Evolutionary conservation across 2,888 invertebrate species (phyloP), one percentile per base, ranked within the genome.

Genomic region (Bursaphelenchus okinawaensis): DNA sequence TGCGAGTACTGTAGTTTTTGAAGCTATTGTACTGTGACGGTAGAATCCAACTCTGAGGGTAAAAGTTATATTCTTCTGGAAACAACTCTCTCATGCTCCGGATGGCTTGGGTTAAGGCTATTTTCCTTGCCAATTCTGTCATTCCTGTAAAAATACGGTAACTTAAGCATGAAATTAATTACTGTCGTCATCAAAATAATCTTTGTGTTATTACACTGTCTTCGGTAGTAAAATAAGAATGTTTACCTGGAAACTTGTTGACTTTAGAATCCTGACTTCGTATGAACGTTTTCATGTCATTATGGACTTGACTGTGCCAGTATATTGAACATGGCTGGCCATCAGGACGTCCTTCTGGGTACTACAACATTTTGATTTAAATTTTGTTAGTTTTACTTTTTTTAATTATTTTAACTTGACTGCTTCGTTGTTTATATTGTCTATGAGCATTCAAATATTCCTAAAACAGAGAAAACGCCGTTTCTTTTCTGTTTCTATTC

Each of bases 161-260:
- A 26, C 50, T 26, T 8, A 63, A 6, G 56, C 52, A 16, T 1
- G 27, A 68, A 60, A 19, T 22, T 26, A n/a, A n/a, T 19, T 20
- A 60, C 12, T 54, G 9, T 16, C 58, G 23, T 27, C 12, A 16
- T 40, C 40, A 16, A 40, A 40, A 16, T 40, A 9, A 19, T 27
- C n/a, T 40, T 40, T 12, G 40, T 16, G 16, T 16, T 12, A 12
- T 40, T 16, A 12, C 40, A 40, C 40, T 40, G 12, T 40, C 16
- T 40, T 12, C 16, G 40, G 40, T 16, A 55, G n/a, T n/a, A n/a
- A n/a, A n/a, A n/a, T n/a, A n/a, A n/a, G n/a, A n/a, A n/a, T n/a
- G n/a, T n/a, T 8, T 55, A 84, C 84, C 84, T 65, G 85, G 85
- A 72, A 85, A 85, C 69, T 85, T 85, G 79, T 85, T 85, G 31